Base-by-base conservation (phyloP, 35 echinoderm and acorn worm genomes). In the Ptychodera flava region DNA sequence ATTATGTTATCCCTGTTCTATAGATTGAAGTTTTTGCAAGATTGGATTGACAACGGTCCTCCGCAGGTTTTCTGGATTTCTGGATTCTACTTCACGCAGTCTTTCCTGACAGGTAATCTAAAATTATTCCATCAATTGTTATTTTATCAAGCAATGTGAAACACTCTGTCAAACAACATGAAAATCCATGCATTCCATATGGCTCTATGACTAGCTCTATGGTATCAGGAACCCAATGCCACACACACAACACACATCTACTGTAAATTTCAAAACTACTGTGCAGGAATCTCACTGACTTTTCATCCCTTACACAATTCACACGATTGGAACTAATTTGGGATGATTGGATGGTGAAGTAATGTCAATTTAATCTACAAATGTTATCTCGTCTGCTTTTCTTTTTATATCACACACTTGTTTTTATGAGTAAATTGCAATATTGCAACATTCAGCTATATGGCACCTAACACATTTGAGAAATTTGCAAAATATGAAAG, bases 51-150 rank as follows among this genome's bases (percentile, higher is more conserved):
- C 32, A 78, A 87, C 53, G 95, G 95, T 38, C 87, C 89, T 28
- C 95, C 95, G 28, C 36, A 87, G 64, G 92, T 89, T 34, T 97
- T 97, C 84, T 97, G 95, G 95, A 36, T 97, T 35, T 97, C 95
- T 78, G 95, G 95, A 36, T 97, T 97, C 76, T 97, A 97, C 53
- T 97, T 97, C 52, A 97, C 95, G 31, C 95, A 97, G 34, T 97
- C 95, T 29, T 97, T 97, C 95, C 82, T 97, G 28, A 97, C 95
- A 34, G 95, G 95, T 97, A 77, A 91, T 88, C 28, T 27, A 33
- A 1, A 78, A 30, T 30, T 31, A 35, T 22, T 0, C 81, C 1
- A 83, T 1, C 6, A 28, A 31, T 2, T 28, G 33, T 1, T 32
- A 34, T 2, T 35, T 28, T 33, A 28, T 83, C 1, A 1, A 31